Base-by-base conservation (phyloP, 2,113 vertebrate genomes). In the Aegotheles bennettii region DNA sequence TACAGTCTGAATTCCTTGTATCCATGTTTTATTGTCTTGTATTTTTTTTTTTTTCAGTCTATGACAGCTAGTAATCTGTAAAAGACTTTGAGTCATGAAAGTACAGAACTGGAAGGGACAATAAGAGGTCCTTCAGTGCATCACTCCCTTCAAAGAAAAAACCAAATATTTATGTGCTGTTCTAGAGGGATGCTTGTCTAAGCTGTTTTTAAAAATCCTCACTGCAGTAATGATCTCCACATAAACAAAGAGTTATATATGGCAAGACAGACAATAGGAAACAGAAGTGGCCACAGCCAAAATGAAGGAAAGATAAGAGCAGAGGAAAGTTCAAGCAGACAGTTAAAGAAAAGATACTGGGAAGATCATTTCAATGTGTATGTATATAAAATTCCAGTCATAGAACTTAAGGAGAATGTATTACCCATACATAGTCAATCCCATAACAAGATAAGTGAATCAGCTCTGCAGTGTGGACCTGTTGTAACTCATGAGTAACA, bases 181-280 rank as follows among this genome's bases (percentile, higher is more conserved):
- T 95, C 59, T 83, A 90, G 54, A 93, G 71, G 47, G 88, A 84
- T 67, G 48, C 23, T 73, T 73, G n/a, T 69, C 85, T 84, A 80
- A 83, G 23, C 59, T 50, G 31, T 85, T 94, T 83, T 79, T 68
- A 56, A 93, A 94, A 89, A 75, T 15, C n/a, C 48, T 83, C 85
- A 69, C 61, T 86, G 75, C 75, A 90, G 74, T 79, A 94, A 71
- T 43, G 87, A 87, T 53, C 42, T 93, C 75, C 1, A 1, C 79
- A 85, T 87, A 77, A 95, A 79, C 56, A 59, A 87, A 89, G 69
- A 91, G 73, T 87, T 87, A 69, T 13, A 93, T 93, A 93, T 13
- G 31, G 75, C 21, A 93, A 83, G 33, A 80, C 29, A 93, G 75
- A 90, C 26, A 77, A 83, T 3, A 70, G 53, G 53, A 89, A 91